Evolutionary conservation across 2,888 invertebrate genomes (phyloP).

Genomic region (Sthenelais limicola): DNA sequence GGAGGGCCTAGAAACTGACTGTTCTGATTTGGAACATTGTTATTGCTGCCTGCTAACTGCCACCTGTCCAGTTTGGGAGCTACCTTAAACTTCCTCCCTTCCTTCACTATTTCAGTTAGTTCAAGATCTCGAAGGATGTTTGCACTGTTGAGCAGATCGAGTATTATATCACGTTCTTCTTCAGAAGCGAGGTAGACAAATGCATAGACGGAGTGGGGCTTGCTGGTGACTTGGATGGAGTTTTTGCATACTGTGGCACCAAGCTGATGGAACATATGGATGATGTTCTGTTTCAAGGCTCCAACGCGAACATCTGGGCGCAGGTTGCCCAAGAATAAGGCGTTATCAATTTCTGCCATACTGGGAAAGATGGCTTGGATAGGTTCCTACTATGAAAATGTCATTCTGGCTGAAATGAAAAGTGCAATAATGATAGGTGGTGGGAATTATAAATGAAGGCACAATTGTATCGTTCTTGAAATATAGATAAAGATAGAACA

Average conservation of each 20-base stretch:
- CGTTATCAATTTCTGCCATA: not conserved
- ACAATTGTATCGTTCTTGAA: too few relatives aligned
- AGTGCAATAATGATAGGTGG: too few relatives aligned
- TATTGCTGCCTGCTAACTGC: slow-evolving; percentile 4
- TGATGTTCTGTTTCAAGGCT: slow-evolving; percentile 52
- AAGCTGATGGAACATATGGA: slow-evolving; percentile 46
- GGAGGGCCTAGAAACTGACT: not conserved
- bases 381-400: too few relatives aligned
- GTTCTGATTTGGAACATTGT: not conserved
- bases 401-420: too few relatives aligned
- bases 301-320: slow-evolving; percentile 46
- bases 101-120: slow-evolving; percentile 3
- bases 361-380: too few relatives aligned
- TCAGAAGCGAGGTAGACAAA: not conserved
- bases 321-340: slow-evolving; percentile 55
- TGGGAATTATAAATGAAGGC: too few relatives aligned
- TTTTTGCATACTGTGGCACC: not conserved
- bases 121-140: not conserved
- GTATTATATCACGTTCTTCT: not conserved
- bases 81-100: not conserved
- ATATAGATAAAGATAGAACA: too few relatives aligned
- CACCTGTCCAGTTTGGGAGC: slow-evolving; percentile 16
- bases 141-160: slow-evolving; percentile 13
- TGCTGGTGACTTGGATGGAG: slow-evolving; percentile 1
- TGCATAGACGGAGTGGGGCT: slow-evolving; percentile 17